Base-by-base conservation (phyloP, 2,888 invertebrate species). In the Blomia tropicalis region DNA sequence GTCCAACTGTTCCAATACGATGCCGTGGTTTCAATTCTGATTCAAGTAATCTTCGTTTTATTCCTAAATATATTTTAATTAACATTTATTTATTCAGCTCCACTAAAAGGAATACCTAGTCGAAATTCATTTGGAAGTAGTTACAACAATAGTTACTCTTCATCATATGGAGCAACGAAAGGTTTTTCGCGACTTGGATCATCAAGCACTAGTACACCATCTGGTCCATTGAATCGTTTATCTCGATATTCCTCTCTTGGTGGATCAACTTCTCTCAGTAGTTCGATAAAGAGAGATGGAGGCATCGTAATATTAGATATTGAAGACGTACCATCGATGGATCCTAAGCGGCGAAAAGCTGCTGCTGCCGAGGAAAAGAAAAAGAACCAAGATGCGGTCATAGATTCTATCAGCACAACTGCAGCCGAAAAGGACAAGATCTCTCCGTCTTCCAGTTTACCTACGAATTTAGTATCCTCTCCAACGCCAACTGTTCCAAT, bases 81-180 rank as follows among this genome's bases (percentile, higher is more conserved):
- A 17, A n/a, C n/a, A n/a, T 31, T 53, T 41, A 58, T 59, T 66
- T 63, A 63, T 73, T 3, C 73, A 88, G 88, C 92, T 1, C 92
- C 93, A 0, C 75, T 92, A 36, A 90, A 89, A 72, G 92, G 92
- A 0, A 83, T 93, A 67, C 91, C 92, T 1, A 87, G 87, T 54
- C 81, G 87, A 70, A 81, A 82, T 61, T 82, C 83, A 22, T 77
- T 81, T 1, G 80, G 80, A 27, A 27, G 4, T 51, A 14, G 51
- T 47, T 47, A 47, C 51, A 47, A 47, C 22, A 47, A n/a, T n/a
- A 11, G n/a, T n/a, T 11, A 47, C 51, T 11, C 7, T 36, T 47
- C 51, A 11, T 7, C 7, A 11, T 47, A 47, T 27, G 36, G 36
- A 11, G 27, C 51, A 7, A 47, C 7, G 51, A 11, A 7, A 19